A percentile compares a stretch with the other conserved stretches of the same genome.
These are phyloP conservation scores for Theristus sp. DNA, from an alignment of 2,888 invertebrate genomes.

Conservation along the genomic window DNA sequence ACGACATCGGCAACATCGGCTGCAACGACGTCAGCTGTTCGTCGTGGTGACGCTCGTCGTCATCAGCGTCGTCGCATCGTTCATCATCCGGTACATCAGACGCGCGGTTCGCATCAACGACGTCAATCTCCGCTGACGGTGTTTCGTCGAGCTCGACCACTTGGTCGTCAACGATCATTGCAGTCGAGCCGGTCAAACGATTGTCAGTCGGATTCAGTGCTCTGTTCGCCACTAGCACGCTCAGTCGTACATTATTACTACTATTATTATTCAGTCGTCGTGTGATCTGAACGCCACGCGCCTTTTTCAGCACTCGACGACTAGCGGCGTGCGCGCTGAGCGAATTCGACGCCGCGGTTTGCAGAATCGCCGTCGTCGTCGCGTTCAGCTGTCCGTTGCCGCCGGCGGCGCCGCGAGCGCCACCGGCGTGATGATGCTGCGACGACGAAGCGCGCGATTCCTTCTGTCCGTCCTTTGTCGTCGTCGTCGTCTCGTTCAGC, in stretches of 20 bases:
- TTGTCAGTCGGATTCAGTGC: neutral
- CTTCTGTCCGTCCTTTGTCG: neutral
- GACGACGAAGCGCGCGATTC: neutral
- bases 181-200: too few species aligned
- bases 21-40: neutral
- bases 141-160: neutral
- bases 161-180: neutral
- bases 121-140: neutral
- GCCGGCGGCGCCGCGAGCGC: neutral
- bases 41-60: too few species aligned
- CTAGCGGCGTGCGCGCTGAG: neutral
- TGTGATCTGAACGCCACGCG: neutral
- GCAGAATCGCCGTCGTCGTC: neutral
- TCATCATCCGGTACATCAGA: too few species aligned
- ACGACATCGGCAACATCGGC: neutral
- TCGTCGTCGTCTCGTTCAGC: constrained; percentile 52
- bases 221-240: too few species aligned
- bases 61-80: too few species aligned
- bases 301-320: neutral
- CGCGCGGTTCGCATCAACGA: neutral
- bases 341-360: neutral
- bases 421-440: neutral
- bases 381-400: neutral
- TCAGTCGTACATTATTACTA: neutral
- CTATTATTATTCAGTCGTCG: too few species aligned